Percentiles rank a stretch among this genome's conserved stretches.
Conservation (phyloP, 2,888 invertebrate genomes). For the Trachelus troglodyta region DNA sequence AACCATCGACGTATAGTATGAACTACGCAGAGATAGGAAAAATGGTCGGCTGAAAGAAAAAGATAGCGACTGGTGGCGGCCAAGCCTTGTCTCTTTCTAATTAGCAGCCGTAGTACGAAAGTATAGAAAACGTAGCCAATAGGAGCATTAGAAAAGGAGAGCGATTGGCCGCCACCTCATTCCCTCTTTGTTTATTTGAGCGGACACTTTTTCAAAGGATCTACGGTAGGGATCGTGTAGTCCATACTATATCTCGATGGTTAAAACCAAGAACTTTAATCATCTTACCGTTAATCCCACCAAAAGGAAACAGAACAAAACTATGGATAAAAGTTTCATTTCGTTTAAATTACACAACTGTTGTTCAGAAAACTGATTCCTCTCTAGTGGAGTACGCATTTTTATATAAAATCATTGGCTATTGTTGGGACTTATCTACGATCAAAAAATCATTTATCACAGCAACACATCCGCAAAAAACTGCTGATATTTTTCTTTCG, state of each 20-base stretch:
- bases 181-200: no score
- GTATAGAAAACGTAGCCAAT: no score
- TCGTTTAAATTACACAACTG: constrained; percentile 12
- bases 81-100: no score
- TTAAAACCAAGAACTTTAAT: background rate
- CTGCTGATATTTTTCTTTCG: background rate
- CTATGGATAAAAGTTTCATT: constrained; percentile 25
- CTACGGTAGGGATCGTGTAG: no score
- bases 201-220: no score
- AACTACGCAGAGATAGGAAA: no score
- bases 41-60: no score
- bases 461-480: background rate
- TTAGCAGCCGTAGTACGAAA: no score
- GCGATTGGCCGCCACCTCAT: no score
- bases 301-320: constrained; percentile 19
- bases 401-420: background rate
- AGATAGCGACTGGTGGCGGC: no score
- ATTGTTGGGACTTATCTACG: constrained; percentile 5
- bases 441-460: background rate
- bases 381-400: background rate
- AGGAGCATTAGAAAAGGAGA: no score
- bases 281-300: constrained; percentile 23
- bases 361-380: constrained; percentile 7
- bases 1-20: background rate
- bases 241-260: background rate